Evolutionary conservation across 2,888 invertebrate species (phyloP), one percentile per base, ranked within the genome.

Genomic region (Stenodera caucasica): DNA sequence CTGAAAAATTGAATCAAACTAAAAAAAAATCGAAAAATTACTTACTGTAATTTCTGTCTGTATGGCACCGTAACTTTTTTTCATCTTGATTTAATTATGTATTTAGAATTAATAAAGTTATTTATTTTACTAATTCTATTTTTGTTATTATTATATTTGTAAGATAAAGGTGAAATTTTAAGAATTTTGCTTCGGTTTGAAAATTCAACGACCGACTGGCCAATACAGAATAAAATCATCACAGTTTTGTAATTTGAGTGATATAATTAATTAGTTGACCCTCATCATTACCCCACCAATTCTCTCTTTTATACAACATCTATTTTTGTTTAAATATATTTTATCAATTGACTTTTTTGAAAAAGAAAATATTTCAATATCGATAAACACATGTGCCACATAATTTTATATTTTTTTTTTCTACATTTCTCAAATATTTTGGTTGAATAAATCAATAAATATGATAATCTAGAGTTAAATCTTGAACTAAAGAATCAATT

Each of bases 221-320:
- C 21, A 45, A 21, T 4, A 3, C 5, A 21, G 12, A 23, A 45
- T 26, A 11, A 21, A 9, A 45, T 45, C 45, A 18, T 21, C 21
- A 8, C 18, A 45, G 8, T 55, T 61, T 51, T 58, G 55, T 58
- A 58, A 61, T 55, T 26, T 26, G 5, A 26, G 26, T 5, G 5
- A 26, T 58, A 58, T 18, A 30, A 61, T 55, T 37, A 61, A 40
- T 61, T 35, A 56, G 35, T 57, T 52, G 55, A 55, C 55, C 58
- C 55, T 58, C 61, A 26, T 54, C 58, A 54, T 58, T 58, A 58
- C 61, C 61, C 61, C 61, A 61, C 61, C 61, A 61, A 55, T 18
- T 32, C 53, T 49, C 11, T 54, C 18, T 21, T 18, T 45, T 11
- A 21, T 30, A 6, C 9, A 5, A 30, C 30, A 30, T 30, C 2